These are phyloP conservation scores for Gila robusta DNA, from an alignment of 2,797 vertebrate genomes.

Conservation along the genomic window DNA sequence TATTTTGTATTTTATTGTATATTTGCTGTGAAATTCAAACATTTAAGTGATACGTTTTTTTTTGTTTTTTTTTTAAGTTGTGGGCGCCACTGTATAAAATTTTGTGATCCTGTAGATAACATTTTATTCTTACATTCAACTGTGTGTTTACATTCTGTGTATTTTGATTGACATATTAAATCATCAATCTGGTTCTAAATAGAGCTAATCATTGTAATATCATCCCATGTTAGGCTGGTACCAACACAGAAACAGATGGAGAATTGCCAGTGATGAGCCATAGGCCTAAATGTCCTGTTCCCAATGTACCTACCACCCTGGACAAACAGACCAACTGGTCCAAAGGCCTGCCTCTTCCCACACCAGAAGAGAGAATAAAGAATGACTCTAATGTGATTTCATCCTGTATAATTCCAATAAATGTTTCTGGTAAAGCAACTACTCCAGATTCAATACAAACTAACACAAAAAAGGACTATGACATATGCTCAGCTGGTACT, in stretches of 20 bases:
- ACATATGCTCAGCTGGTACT: background rate
- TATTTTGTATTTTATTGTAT: background rate
- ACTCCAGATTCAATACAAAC: background rate
- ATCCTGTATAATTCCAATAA: slow-evolving; percentile 99
- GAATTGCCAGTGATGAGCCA: slow-evolving; percentile 85
- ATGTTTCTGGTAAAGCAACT: slow-evolving; percentile 90
- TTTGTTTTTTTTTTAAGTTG: background rate
- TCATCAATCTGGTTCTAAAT: background rate
- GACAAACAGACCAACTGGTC: slow-evolving; percentile 98
- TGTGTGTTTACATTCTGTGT: slow-evolving; percentile 10
- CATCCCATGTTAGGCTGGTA: slow-evolving; percentile 82
- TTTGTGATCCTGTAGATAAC: background rate
- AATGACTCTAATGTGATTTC: slow-evolving; percentile 92
- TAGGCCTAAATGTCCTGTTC: slow-evolving; percentile 90
- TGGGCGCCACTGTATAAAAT: background rate
- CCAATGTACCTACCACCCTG: slow-evolving; percentile 88
- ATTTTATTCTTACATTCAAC: background rate
- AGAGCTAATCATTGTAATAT: slow-evolving; percentile 2
- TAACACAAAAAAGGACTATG: background rate
- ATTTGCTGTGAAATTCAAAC: background rate
- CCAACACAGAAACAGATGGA: slow-evolving; percentile 85
- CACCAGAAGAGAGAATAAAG: slow-evolving; percentile 90
- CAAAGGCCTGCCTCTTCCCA: slow-evolving; percentile 91
- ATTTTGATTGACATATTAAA: background rate
- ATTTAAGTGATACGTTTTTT: background rate